A percentile compares a stretch with the other conserved stretches of the same genome.
Evolutionary conservation across 2,113 vertebrate species (phyloP).

Genomic region (Dissostichus mawsoni): DNA sequence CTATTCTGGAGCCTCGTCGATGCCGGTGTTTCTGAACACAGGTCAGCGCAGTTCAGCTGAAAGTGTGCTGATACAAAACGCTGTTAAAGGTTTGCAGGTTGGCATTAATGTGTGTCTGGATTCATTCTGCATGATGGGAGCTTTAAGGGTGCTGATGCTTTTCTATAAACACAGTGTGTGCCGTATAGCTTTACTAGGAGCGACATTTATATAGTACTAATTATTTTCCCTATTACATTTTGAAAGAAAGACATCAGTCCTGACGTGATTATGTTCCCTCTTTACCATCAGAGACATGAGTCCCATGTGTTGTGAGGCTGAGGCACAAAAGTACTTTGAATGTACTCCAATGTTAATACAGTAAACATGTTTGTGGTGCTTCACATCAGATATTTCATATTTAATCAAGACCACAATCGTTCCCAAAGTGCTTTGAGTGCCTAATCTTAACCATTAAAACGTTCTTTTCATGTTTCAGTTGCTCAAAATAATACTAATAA

Average conservation of each 20-base stretch:
- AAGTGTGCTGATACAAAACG: constrained; percentile 30
- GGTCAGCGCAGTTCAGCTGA: constrained; percentile 30
- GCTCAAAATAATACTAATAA: too few relatives aligned
- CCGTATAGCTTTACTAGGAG: background rate
- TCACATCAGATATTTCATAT: background rate
- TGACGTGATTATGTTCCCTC: background rate
- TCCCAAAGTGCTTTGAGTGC: background rate
- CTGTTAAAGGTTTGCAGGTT: constrained; percentile 22
- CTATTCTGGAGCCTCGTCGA: constrained; percentile 15
- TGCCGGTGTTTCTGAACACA: constrained; percentile 24
- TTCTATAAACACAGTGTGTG: background rate
- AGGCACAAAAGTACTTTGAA: background rate
- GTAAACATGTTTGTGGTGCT: background rate
- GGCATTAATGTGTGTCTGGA: constrained; percentile 13
- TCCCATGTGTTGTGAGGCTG: background rate
- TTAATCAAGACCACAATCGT: background rate
- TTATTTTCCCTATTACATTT: background rate
- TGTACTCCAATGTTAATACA: background rate
- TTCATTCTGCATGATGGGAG: constrained; percentile 43
- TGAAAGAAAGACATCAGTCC: background rate
- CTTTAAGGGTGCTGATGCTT: constrained; percentile 13
- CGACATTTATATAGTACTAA: background rate
- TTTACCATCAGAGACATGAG: background rate
- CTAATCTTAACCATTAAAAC: background rate
- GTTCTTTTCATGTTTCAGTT: background rate